Base-by-base conservation (phyloP, 1,140 invertebrate genomes). In the Drosophila bocki region DNA sequence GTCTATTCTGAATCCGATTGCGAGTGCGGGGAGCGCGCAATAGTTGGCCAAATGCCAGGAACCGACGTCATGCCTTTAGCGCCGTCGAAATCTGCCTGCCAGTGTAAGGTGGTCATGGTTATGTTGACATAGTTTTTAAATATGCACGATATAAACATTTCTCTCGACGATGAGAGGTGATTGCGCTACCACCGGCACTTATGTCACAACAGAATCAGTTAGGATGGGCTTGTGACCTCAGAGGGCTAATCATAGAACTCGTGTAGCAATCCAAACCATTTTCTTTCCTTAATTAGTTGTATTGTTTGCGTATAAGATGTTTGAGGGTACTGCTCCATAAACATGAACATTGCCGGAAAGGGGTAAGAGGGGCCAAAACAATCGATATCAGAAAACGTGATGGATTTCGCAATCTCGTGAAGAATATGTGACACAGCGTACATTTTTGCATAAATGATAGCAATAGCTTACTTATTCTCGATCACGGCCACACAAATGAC, bases 91-190 rank as follows among this genome's bases (percentile, higher is more conserved):
- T 75, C 80, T 80, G 78, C 62, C 68, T 60, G 61, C 53, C n/a
- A 19, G 26, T 48, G 62, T 78, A 80, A 87, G 77, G 77, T 86
- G 77, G 80, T 83, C 80, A 83, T 62, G 77, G 84, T 72, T 85
- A 53, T 75, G 70, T 74, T 86, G 80, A 88, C 84, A 69, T 69
- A 83, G 76, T 68, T 82, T 87, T 87, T 68, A 87, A 87, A 87
- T 82, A 82, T 78, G 64, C 75, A 78, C 60, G 44, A 44, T 56
- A 74, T 47, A 67, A 57, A 60, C 56, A 56, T 71, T 42, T 74
- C 26, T 32, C 11, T 11, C 39, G 41, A 32, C 41, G 62, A 39
- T 41, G 62, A 68, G 78, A 69, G 80, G 77, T 78, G 75, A 75
- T 62, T 78, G 50, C 44, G 69, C 76, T 33, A 33, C 19, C 61